phyloP scores from a whole-genome alignment of 2,888 invertebrate genomes.

The Ischnura elegans region DNA sequence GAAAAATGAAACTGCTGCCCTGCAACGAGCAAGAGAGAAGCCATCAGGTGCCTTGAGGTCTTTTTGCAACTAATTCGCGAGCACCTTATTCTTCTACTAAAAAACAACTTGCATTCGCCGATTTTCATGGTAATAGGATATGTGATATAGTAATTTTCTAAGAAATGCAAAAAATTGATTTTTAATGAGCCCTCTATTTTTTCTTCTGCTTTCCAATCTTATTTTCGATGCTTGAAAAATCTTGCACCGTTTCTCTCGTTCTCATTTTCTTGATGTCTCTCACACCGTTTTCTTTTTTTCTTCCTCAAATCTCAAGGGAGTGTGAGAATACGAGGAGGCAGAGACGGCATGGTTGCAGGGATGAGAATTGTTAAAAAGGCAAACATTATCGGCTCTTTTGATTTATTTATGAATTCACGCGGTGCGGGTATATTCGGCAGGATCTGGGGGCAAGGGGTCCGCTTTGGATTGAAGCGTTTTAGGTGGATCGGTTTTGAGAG shows the following conservation, averaged over 20 bases:
- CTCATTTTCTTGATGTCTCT: not conserved
- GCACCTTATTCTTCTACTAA: too few species aligned
- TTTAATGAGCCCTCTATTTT: too few species aligned
- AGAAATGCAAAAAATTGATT: too few species aligned
- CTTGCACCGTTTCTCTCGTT: not conserved
- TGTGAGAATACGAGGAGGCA: not conserved
- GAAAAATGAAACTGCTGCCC: too few species aligned
- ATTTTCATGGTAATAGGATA: too few species aligned
- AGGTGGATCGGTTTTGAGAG: not conserved
- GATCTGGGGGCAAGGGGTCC: not conserved
- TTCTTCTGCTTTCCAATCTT: too few species aligned
- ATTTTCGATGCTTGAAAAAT: too few species aligned
- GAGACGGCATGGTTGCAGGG: not conserved
- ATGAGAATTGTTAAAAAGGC: conserved; percentile 28
- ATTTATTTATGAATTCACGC: conserved; percentile 47
- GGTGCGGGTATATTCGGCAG: not conserved
- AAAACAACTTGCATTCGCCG: too few species aligned
- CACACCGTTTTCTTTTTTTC: not conserved
- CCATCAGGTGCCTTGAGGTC: too few species aligned
- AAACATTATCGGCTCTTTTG: conserved; percentile 6
- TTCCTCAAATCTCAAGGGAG: not conserved
- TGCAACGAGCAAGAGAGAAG: too few species aligned
- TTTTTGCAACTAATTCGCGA: too few species aligned
- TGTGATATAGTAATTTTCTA: too few species aligned
- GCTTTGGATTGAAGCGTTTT: not conserved